phyloP scores from a whole-genome alignment of 2,888 invertebrate species.

The Geotrupes spiniger region DNA sequence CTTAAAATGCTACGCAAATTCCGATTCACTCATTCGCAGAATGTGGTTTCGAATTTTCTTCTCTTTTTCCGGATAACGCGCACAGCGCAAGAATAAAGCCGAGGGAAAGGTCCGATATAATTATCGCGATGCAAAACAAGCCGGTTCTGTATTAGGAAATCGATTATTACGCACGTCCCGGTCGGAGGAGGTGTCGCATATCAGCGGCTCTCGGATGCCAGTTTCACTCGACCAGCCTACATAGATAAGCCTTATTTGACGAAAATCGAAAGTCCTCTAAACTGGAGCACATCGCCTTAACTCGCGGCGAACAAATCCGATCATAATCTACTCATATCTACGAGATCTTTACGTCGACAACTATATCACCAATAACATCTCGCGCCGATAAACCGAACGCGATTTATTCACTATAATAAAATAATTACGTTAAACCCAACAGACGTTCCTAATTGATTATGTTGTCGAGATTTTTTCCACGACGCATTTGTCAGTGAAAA shows the following conservation, averaged over 20 bases:
- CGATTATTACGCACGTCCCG: conserved; percentile 9
- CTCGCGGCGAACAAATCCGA: conserved; percentile 14
- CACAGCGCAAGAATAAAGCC: background rate
- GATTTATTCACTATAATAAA: too few relatives aligned
- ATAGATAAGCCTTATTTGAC: conserved; percentile 40
- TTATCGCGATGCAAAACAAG: conserved; percentile 8
- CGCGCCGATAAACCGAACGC: too few relatives aligned
- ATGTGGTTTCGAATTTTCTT: too few relatives aligned
- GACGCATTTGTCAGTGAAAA: too few relatives aligned
- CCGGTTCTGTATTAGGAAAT: conserved; percentile 11
- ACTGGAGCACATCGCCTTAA: conserved; percentile 36
- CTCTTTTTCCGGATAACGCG: too few relatives aligned
- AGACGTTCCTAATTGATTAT: too few relatives aligned
- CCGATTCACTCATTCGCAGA: too few relatives aligned
- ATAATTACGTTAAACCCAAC: too few relatives aligned
- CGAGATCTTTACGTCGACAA: background rate
- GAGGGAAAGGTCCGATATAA: conserved; percentile 5
- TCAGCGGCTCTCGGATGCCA: conserved; percentile 18
- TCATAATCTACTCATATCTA: conserved; percentile 2
- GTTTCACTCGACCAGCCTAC: conserved; percentile 38
- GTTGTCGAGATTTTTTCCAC: too few relatives aligned
- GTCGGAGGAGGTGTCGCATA: conserved; percentile 20
- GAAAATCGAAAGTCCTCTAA: conserved; percentile 40
- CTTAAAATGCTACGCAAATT: too few relatives aligned
- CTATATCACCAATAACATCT: too few relatives aligned